These are phyloP conservation scores for Loxodonta africana DNA, from an alignment of 2,113 vertebrate species.

Conservation along the genomic window DNA sequence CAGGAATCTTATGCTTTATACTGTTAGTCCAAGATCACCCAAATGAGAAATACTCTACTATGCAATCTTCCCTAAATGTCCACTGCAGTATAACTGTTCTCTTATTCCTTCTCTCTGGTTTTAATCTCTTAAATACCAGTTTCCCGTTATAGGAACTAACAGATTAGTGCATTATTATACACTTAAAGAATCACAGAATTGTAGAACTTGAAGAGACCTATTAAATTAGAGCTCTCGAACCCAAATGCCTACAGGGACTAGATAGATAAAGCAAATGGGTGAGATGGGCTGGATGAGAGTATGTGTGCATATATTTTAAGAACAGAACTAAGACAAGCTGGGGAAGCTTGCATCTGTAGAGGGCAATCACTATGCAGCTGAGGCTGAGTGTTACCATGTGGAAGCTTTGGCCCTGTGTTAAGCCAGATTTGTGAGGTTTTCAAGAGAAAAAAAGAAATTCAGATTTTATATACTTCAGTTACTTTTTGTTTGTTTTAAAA, in stretches of 20 bases:
- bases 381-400: not conserved
- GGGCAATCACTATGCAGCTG: not conserved
- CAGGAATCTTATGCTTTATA: not conserved
- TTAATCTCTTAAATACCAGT: not conserved
- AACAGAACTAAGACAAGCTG: not conserved
- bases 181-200: not conserved
- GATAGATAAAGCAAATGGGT: not conserved
- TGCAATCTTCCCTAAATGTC: not conserved
- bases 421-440: not conserved
- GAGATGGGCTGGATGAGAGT: not conserved
- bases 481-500: conserved; percentile 8
- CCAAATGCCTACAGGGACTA: not conserved
- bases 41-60: not conserved
- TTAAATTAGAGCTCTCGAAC: not conserved
- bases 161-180: not conserved
- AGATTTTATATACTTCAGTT: conserved; percentile 12
- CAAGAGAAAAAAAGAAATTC: not conserved
- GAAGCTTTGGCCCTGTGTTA: not conserved
- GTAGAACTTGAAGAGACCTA: not conserved
- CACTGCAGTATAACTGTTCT: not conserved
- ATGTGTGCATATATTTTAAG: not conserved
- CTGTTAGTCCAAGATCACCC: conserved; percentile 15
- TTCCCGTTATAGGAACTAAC: not conserved
- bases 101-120: not conserved
- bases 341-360: not conserved